A percentile compares a stretch with the other conserved stretches of the same genome.
These are phyloP conservation scores for Streptopelia turtur DNA, from an alignment of 2,797 vertebrate species.

Conservation along the genomic window DNA sequence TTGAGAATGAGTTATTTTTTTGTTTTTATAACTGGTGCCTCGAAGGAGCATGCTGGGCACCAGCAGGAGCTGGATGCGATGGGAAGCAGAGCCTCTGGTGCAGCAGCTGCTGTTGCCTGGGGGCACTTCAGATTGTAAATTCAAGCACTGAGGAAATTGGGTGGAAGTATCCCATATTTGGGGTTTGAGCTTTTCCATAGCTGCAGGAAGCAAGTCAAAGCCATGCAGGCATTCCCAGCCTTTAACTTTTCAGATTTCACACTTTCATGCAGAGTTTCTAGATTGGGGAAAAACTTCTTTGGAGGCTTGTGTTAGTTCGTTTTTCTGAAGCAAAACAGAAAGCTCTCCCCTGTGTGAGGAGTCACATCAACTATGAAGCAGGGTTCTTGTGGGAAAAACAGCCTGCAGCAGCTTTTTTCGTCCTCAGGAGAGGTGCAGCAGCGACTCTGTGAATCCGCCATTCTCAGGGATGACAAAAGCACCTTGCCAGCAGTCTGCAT, in stretches of 20 bases:
- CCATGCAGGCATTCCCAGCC: neutral
- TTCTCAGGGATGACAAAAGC: neutral
- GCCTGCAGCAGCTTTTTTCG: neutral
- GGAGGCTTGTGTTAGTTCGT: neutral
- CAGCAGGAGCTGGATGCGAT: accelerated
- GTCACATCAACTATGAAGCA: neutral
- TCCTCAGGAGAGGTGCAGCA: neutral
- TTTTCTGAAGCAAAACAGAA: neutral
- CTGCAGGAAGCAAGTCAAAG: neutral
- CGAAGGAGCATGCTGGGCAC: neutral
- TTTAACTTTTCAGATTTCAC: neutral
- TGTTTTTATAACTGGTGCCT: neutral
- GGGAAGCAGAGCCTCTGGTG: neutral
- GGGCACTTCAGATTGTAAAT: neutral
- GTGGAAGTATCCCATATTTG: neutral
- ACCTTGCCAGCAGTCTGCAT: neutral
- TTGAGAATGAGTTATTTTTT: neutral
- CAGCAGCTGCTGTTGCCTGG: neutral
- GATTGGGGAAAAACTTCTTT: neutral
- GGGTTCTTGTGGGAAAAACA: neutral
- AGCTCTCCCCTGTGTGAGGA: accelerated
- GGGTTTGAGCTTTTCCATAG: neutral
- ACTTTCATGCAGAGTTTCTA: neutral
- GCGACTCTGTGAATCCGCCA: neutral
- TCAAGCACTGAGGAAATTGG: neutral